phyloP scores from a whole-genome alignment of 1,140 invertebrate genomes.

The Copidosoma floridanum region DNA sequence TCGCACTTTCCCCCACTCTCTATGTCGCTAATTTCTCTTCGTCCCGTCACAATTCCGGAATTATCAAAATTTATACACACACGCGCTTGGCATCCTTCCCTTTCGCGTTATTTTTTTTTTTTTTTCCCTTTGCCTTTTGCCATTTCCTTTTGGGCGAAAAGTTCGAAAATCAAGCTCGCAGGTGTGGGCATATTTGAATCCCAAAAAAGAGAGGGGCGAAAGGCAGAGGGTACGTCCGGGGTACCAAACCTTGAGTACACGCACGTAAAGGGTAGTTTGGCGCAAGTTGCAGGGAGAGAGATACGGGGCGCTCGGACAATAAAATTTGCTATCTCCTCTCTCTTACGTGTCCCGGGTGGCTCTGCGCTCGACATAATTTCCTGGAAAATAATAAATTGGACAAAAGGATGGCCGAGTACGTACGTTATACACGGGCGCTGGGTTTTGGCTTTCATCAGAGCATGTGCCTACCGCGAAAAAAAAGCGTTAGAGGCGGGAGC shows the following conservation, averaged over 20 bases:
- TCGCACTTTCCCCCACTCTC: constrained; percentile 47
- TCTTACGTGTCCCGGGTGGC: no score
- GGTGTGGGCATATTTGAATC: constrained; percentile 29
- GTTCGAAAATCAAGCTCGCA: not conserved
- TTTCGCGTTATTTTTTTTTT: constrained; percentile 25
- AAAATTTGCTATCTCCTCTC: constrained; percentile 17
- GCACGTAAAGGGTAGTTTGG: not conserved
- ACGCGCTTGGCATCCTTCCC: no score
- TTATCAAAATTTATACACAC: constrained; percentile 56
- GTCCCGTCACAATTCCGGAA: constrained; percentile 51
- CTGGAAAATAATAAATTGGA: constrained; percentile 30
- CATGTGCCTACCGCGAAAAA: constrained; percentile 7
- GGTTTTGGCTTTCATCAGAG: constrained; percentile 15
- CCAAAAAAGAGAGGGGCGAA: constrained; percentile 27
- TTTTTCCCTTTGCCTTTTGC: not conserved
- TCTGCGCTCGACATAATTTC: constrained; percentile 25
- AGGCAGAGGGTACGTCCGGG: constrained; percentile 9
- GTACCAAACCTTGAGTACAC: no score
- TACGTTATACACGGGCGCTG: not conserved
- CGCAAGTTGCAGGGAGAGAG: constrained; percentile 2
- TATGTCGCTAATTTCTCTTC: constrained; percentile 51
- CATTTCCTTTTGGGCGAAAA: not conserved
- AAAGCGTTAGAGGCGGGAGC: not conserved
- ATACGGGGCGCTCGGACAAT: constrained; percentile 15
- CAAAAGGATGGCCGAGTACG: constrained; percentile 17